Evolutionary conservation across 2,888 invertebrate species (phyloP), one percentile per base, ranked within the genome.

Genomic region (Glyphotaelius pellucidus): DNA sequence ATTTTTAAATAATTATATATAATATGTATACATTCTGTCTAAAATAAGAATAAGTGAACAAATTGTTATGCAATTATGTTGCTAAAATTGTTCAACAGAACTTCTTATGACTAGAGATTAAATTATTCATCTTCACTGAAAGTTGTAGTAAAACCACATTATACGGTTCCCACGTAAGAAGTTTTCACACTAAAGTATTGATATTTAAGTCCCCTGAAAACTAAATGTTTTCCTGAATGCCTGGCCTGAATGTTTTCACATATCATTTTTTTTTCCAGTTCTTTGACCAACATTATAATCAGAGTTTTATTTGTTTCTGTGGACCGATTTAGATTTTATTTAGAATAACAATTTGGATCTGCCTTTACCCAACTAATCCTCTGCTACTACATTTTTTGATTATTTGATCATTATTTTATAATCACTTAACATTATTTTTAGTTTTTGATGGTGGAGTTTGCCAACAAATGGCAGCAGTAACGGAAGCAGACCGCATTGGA

Each of bases 381-480:
- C 47, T 47, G 15, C 9, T 15, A 47, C 15, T 19, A 52, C 3
- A 47, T 52, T 19, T 52, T 52, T 52, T 52, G 52, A 52, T 52
- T 15, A 52, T 52, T 52, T 52, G 19, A 19, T 52, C 52, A 52
- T 52, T 52, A 3, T 19, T 52, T 52, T 80, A 31, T 32, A 19
- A 81, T 81, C 4, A 15, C 4, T 81, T 9, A 14, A 31, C 4
- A 15, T 15, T 31, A 5, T 79, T 86, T 94, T 35, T 95, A 98
- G 98, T 97, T 92, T 98, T 98, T 96, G 98, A 98, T 94, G 98
- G 98, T 94, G 98, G 98, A 30, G 95, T 97, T 31, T 97, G 97
- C 93, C 98, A 93, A 67, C 93, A 93, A 85, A 96, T 99, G 94
- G 98, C 98, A 9, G 97, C 99, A 11, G 96, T 97, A 92, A 97